Evolutionary conservation across 2,888 invertebrate species (phyloP), one percentile per base, ranked within the genome.

Genomic region (Drosophila kambysellisi): DNA sequence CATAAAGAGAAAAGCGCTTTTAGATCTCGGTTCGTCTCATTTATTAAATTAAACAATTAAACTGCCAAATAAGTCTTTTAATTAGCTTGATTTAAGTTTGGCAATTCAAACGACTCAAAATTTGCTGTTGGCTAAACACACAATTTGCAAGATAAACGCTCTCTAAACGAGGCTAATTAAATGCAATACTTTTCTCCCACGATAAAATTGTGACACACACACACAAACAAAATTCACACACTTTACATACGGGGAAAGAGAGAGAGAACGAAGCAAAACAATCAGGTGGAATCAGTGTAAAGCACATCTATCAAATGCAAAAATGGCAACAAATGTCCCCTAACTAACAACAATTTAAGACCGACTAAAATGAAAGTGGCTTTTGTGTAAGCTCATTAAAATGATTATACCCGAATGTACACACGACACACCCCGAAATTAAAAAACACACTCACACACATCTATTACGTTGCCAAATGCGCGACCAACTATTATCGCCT

Each of bases 341-440:
- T 59, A 74, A 74, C 66, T 61, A 79, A 68, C 72, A 70, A 70
- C 68, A 67, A 73, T 63, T 81, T 70, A 56, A 35, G 63, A 74
- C 61, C 29, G 67, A 61, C 72, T 66, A 70, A 65, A 76, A 82
- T 67, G 83, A 58, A 86, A 76, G 77, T 83, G 81, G 77, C 81
- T 86, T 83, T 83, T 86, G 84, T 81, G 87, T 72, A 71, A 81
- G 81, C 89, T 85, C 89, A 90, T 85, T 85, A 90, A 89, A 90
- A 73, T 75, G 81, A 84, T 86, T 88, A 73, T 71, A 69, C 66
- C 70, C 80, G 66, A 82, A 70, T 70, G 76, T 68, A 65, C 69
- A 41, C 69, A 46, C 43, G 59, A 32, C 79, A 79, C 74, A 51
- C 79, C 82, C 59, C 35, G 32, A 56, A 65, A 69, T 56, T 57